phyloP scores from a whole-genome alignment of 2,888 invertebrate species.

The Antheraea yamamai region DNA sequence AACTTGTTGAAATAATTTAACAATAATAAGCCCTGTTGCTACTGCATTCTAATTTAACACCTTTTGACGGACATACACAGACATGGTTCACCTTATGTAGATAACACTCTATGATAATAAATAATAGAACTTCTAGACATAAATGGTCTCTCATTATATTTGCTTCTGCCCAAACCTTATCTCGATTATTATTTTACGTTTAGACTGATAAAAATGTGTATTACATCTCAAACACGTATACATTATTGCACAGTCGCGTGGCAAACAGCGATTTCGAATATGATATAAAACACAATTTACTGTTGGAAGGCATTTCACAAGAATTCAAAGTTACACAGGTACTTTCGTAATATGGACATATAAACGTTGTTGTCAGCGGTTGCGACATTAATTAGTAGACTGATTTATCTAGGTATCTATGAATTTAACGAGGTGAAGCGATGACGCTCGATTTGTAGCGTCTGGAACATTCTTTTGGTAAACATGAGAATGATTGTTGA shows the following conservation, averaged over 20 bases:
- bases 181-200: too few relatives aligned
- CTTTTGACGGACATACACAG: too few relatives aligned
- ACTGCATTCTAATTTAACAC: too few relatives aligned
- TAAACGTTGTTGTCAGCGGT: not conserved
- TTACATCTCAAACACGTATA: not conserved
- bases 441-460: not conserved
- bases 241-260: not conserved
- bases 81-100: too few relatives aligned
- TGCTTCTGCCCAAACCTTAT: too few relatives aligned
- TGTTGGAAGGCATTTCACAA: constrained; percentile 1
- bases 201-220: too few relatives aligned
- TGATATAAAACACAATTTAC: constrained; percentile 3
- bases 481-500: too few relatives aligned
- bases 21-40: too few relatives aligned
- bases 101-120: too few relatives aligned
- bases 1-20: too few relatives aligned
- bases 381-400: not conserved
- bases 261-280: not conserved
- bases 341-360: constrained; percentile 1
- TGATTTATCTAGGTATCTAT: not conserved
- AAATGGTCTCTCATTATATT: too few relatives aligned
- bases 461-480: not conserved
- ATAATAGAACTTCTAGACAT: too few relatives aligned
- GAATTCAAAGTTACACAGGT: constrained; percentile 2
- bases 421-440: not conserved